Percentiles rank a stretch among this genome's conserved stretches.
Evolutionary conservation across 2,113 vertebrate genomes (phyloP).

Genomic region (Xenopus tropicalis): UCB_Xtro_10.0 CM004443.2:110640501-110641000

Average conservation of each 20-base stretch:
- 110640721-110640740: neutral
- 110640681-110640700: no score
- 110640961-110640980: no score
- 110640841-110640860: neutral
- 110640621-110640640: no score
- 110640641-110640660: no score
- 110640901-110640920: slow-evolving; percentile 8
- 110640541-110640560: no score
- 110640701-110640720: neutral
- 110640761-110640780: neutral
- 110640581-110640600: no score
- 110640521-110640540: no score
- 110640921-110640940: neutral
- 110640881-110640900: neutral
- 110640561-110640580: no score
- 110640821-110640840: neutral
- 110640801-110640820: neutral
- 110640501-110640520: no score
- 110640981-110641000: no score
- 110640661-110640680: no score
- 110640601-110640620: no score
- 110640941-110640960: slow-evolving; percentile 1
- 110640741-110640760: neutral
- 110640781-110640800: neutral
- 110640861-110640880: neutral